These are phyloP conservation scores for Sarcophilus harrisii DNA, from an alignment of 2,797 vertebrate species.

Conservation along the genomic window DNA sequence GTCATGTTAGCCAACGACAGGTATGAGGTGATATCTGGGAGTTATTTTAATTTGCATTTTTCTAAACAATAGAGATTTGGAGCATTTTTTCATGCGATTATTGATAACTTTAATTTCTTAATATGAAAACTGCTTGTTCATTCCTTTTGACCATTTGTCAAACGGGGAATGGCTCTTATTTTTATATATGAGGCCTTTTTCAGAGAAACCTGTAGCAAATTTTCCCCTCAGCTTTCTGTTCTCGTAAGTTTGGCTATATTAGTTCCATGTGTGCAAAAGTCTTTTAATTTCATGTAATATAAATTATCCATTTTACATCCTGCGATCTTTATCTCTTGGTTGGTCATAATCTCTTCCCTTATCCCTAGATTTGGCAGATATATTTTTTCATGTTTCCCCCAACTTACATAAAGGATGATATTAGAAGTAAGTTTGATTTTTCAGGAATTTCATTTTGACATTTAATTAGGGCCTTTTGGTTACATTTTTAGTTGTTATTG, in stretches of 20 bases:
- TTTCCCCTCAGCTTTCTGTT: not conserved
- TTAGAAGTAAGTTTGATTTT: too few relatives aligned
- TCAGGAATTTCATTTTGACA: not conserved
- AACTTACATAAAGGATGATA: too few relatives aligned
- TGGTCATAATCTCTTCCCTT: not conserved
- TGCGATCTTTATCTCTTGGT: not conserved
- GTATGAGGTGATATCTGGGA: too few relatives aligned
- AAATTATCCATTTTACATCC: not conserved
- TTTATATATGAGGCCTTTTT: not conserved
- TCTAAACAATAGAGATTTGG: too few relatives aligned
- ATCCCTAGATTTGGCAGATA: not conserved
- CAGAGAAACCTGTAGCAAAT: not conserved
- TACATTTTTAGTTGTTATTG: not conserved
- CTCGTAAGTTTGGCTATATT: too few relatives aligned
- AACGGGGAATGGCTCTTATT: not conserved
- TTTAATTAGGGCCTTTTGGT: not conserved
- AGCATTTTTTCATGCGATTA: too few relatives aligned
- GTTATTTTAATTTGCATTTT: too few relatives aligned
- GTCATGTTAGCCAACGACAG: too few relatives aligned
- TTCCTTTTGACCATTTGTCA: not conserved
- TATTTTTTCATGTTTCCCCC: not conserved
- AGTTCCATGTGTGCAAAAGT: too few relatives aligned
- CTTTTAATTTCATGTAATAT: not conserved
- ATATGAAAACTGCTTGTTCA: not conserved
- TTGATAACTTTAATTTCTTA: too few relatives aligned